Evolutionary conservation across 2,888 invertebrate species (phyloP).

Genomic region (Synergus laeviventris): DNA sequence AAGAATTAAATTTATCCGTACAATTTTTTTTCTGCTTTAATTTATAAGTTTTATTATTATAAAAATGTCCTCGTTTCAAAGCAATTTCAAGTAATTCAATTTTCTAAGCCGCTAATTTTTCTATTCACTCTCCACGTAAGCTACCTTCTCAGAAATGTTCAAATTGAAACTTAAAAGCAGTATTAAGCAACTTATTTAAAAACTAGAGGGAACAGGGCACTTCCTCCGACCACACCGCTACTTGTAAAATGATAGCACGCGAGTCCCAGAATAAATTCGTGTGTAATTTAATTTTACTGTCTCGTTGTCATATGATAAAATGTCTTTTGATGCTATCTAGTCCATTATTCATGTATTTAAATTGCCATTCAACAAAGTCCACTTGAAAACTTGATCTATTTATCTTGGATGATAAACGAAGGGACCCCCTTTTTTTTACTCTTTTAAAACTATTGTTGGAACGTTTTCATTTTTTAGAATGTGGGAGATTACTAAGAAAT

Average conservation of each 20-base stretch:
- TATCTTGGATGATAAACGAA: too few species aligned
- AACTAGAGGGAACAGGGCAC: slow-evolving; percentile 10
- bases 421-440: not conserved
- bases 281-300: slow-evolving; percentile 28
- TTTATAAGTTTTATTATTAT: not conserved
- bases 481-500: too few species aligned
- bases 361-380: not conserved
- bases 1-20: not conserved
- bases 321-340: slow-evolving; percentile 1
- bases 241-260: slow-evolving; percentile 32
- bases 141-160: not conserved
- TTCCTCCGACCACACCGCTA: slow-evolving; percentile 2
- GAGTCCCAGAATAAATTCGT: slow-evolving; percentile 26
- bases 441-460: not conserved
- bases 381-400: not conserved
- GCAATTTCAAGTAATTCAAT: not conserved
- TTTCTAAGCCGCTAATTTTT: not conserved
- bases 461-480: not conserved
- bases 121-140: not conserved
- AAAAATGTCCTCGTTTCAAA: not conserved
- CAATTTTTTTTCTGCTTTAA: not conserved
- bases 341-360: slow-evolving; percentile 2
- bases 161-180: not conserved
- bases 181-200: slow-evolving; percentile 7
- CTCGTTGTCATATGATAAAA: slow-evolving; percentile 24